Conservation (phyloP, 2,113 vertebrate genomes). For the Aviceda subcristata region DNA sequence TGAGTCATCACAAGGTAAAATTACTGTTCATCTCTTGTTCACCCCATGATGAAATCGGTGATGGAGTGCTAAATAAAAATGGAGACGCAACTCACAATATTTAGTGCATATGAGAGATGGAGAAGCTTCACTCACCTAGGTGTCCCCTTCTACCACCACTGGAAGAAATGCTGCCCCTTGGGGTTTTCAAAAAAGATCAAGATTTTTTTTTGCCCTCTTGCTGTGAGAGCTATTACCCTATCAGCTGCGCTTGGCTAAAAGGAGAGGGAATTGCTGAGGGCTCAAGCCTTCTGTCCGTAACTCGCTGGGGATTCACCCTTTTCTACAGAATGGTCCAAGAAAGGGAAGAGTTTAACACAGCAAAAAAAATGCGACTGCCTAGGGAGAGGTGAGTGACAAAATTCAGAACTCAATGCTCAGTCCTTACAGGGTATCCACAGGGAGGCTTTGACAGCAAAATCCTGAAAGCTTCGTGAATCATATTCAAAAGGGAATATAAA, state of each 20-base stretch:
- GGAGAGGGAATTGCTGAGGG: neutral
- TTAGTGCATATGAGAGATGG: neutral
- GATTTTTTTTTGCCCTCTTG: neutral
- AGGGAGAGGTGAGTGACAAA: neutral
- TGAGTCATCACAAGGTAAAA: slow-evolving; percentile 41
- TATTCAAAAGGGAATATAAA: neutral
- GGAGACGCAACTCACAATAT: neutral
- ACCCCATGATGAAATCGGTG: neutral
- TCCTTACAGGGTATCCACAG: neutral
- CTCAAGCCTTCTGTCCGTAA: neutral
- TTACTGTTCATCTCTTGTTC: slow-evolving; percentile 28
- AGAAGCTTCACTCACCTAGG: neutral
- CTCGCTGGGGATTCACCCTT: neutral
- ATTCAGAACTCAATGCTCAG: neutral
- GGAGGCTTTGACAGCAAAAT: neutral
- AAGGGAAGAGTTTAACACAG: neutral
- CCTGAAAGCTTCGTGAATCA: neutral
- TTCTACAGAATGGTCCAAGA: neutral
- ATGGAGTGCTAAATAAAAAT: slow-evolving; percentile 22
- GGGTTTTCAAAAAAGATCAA: neutral
- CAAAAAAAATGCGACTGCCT: neutral
- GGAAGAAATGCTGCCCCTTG: neutral
- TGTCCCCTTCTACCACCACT: neutral
- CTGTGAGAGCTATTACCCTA: neutral
- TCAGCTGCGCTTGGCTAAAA: neutral